These are phyloP conservation scores for Drosophila silvestris DNA, from an alignment of 2,888 invertebrate genomes.

Conservation along the genomic window DNA sequence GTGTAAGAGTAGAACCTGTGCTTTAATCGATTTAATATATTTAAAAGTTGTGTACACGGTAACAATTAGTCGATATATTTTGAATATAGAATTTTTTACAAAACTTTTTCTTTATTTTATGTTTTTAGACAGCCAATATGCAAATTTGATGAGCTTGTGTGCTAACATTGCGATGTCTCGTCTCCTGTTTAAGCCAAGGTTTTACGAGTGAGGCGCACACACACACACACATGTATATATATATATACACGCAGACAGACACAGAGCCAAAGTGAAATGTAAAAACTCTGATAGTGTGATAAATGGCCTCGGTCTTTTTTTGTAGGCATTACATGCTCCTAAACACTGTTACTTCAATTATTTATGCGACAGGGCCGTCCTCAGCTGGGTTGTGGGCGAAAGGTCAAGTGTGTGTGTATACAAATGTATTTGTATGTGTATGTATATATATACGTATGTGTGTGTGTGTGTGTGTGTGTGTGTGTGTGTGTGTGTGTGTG, in stretches of 20 bases:
- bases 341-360: conserved; percentile 74
- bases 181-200: conserved; percentile 51
- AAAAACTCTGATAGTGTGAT: conserved; percentile 38
- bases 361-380: conserved; percentile 48
- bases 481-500: conserved; percentile 19
- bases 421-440: too few relatives aligned
- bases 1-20: not conserved
- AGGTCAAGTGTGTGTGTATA: conserved; percentile 44
- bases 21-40: not conserved
- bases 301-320: conserved; percentile 45
- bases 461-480: conserved; percentile 17
- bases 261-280: not conserved
- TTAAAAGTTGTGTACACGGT: not conserved
- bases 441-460: not conserved
- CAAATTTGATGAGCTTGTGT: conserved; percentile 77
- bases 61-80: not conserved
- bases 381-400: conserved; percentile 19
- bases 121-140: conserved; percentile 69
- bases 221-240: conserved; percentile 1
- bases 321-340: conserved; percentile 52
- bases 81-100: not conserved
- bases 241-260: not conserved
- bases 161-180: conserved; percentile 64
- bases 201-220: conserved; percentile 50
- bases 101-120: conserved; percentile 3